Evolutionary conservation across 2,797 vertebrate genomes (phyloP).

Genomic region (Alcedo quadribrachys): DNA sequence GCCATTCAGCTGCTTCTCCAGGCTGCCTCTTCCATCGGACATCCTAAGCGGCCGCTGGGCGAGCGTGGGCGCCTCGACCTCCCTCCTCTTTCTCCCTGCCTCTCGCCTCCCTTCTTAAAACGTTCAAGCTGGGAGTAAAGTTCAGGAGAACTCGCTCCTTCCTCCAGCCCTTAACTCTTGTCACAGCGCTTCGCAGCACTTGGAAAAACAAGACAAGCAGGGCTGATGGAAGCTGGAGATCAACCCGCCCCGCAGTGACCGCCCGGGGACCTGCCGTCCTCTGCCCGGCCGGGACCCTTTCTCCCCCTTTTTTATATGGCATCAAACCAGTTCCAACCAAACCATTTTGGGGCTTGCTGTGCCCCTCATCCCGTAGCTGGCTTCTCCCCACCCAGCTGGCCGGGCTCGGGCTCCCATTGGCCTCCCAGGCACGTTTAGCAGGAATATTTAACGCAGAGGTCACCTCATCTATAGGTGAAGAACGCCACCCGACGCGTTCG

Average conservation of each 20-base stretch:
- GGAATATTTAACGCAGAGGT: slow-evolving; percentile 91
- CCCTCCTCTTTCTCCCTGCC: slow-evolving; percentile 60
- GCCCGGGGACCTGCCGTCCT: slow-evolving; percentile 65
- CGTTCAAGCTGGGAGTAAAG: slow-evolving; percentile 63
- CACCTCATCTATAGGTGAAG: slow-evolving; percentile 81
- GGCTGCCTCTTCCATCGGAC: slow-evolving; percentile 68
- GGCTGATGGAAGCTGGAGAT: not conserved
- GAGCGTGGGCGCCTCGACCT: slow-evolving; percentile 58
- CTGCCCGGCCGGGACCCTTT: slow-evolving; percentile 64
- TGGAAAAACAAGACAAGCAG: not conserved
- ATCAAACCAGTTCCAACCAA: slow-evolving; percentile 74
- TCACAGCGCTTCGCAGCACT: slow-evolving; percentile 40
- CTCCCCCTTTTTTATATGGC: slow-evolving; percentile 68
- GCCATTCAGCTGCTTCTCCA: slow-evolving; percentile 75
- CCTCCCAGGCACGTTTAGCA: slow-evolving; percentile 4
- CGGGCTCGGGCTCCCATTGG: slow-evolving; percentile 47
- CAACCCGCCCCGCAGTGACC: slow-evolving; percentile 5
- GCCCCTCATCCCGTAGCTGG: slow-evolving; percentile 62
- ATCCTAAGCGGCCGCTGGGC: slow-evolving; percentile 58
- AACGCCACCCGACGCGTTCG: slow-evolving; percentile 86
- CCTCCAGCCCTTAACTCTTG: slow-evolving; percentile 17
- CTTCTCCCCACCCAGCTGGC: slow-evolving; percentile 44
- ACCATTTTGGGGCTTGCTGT: slow-evolving; percentile 47
- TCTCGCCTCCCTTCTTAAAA: slow-evolving; percentile 39
- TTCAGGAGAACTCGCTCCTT: slow-evolving; percentile 43